These are phyloP conservation scores for Notothenia coriiceps DNA, from an alignment of 2,113 vertebrate species.

Conservation along the genomic window DNA sequence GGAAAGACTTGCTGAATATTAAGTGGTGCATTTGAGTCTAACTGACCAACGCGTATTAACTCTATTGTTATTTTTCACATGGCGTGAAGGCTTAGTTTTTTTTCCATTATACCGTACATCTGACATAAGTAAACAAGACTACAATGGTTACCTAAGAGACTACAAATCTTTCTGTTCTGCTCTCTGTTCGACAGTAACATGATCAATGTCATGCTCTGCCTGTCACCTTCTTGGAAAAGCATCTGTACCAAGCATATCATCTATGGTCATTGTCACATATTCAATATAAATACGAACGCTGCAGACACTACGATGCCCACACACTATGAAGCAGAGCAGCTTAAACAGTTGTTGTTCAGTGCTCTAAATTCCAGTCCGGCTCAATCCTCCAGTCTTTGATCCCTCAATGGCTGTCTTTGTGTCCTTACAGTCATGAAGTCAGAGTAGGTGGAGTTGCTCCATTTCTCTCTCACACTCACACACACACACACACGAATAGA, in stretches of 20 bases:
- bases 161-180: not conserved
- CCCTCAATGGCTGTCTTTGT: conserved; percentile 81
- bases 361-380: conserved; percentile 74
- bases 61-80: too few species aligned
- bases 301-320: conserved; percentile 22
- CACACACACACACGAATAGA: conserved; percentile 3
- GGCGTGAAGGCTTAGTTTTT: too few species aligned
- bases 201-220: not conserved
- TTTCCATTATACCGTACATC: too few species aligned
- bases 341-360: conserved; percentile 63
- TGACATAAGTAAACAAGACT: not conserved
- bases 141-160: not conserved
- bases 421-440: conserved; percentile 56
- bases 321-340: conserved; percentile 54
- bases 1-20: too few species aligned
- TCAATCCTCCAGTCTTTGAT: conserved; percentile 72
- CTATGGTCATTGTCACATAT: conserved; percentile 15
- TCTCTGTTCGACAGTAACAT: not conserved
- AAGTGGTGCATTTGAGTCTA: too few species aligned
- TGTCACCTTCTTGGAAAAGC: not conserved
- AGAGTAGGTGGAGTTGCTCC: conserved; percentile 42
- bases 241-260: not conserved
- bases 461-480: not conserved
- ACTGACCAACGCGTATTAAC: too few species aligned
- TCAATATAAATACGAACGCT: conserved; percentile 19